Evolutionary conservation across 1,140 invertebrate species (phyloP).

Genomic region (Propsilocerus akamusi): DNA sequence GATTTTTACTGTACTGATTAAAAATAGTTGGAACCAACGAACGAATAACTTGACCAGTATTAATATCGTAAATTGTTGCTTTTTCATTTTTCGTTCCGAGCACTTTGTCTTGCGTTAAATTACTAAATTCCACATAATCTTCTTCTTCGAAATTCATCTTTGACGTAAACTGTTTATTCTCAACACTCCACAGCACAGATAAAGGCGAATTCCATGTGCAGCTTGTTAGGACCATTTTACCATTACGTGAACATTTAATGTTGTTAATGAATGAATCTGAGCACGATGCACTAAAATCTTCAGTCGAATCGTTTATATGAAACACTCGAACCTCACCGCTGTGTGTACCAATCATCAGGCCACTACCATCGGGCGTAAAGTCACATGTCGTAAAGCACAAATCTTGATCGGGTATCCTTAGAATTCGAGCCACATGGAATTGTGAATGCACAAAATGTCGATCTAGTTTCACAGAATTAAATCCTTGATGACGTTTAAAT

Average conservation of each 20-base stretch:
- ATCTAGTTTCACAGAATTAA: conserved; percentile 40
- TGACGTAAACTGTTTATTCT: conserved; percentile 43
- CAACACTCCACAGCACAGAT: conserved; percentile 72
- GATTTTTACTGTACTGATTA: conserved; percentile 86
- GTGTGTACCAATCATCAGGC: conserved; percentile 68
- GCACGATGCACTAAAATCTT: conserved; percentile 58
- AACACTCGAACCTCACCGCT: conserved; percentile 75
- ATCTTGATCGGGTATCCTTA: conserved; percentile 52
- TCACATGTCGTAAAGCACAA: conserved; percentile 58
- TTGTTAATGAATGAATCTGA: conserved; percentile 71
- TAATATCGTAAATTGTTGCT: conserved; percentile 68
- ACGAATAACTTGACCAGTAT: conserved; percentile 53
- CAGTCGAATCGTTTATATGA: conserved; percentile 60
- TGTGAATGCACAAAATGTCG: conserved; percentile 70
- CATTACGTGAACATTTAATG: conserved; percentile 42
- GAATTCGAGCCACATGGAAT: conserved; percentile 72
- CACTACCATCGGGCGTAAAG: conserved; percentile 51
- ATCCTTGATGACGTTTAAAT: conserved; percentile 32
- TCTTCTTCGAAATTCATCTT: conserved; percentile 61
- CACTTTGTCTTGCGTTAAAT: conserved; percentile 64
- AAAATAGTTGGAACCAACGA: conserved; percentile 60
- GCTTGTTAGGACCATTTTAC: conserved; percentile 67
- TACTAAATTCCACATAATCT: conserved; percentile 83
- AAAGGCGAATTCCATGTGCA: conserved; percentile 64
- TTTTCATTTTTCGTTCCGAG: conserved; percentile 64